These are phyloP conservation scores for Gallinago nigripennis DNA, from an alignment of 2,797 vertebrate species.

Conservation along the genomic window DNA sequence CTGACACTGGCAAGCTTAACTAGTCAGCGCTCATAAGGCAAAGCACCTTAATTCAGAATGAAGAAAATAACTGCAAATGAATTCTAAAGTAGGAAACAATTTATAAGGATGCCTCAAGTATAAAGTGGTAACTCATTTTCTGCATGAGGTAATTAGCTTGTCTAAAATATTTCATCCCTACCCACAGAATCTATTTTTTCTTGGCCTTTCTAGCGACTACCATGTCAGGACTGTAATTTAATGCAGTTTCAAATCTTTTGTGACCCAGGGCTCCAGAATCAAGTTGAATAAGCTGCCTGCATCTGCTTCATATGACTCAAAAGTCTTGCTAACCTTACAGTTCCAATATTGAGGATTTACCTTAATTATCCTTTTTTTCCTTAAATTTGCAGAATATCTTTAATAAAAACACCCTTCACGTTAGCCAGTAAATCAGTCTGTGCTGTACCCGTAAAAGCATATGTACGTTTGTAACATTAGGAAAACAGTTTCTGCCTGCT, in stretches of 20 bases:
- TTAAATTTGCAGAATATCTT: not conserved
- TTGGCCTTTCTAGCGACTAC: not conserved
- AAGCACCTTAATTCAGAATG: not conserved
- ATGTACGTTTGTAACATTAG: not conserved
- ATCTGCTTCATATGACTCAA: not conserved
- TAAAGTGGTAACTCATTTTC: not conserved
- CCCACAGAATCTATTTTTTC: not conserved
- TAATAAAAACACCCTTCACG: not conserved
- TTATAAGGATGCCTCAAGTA: not conserved
- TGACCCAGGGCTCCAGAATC: not conserved
- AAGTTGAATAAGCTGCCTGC: not conserved
- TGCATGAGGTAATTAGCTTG: slow-evolving; percentile 16
- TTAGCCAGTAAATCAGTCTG: not conserved
- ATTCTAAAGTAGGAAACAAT: not conserved
- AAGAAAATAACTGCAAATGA: accelerated
- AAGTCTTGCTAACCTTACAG: not conserved
- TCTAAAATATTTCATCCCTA: slow-evolving; percentile 9
- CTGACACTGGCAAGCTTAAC: not conserved
- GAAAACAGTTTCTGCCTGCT: not conserved
- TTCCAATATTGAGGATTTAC: not conserved
- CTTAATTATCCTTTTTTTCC: not conserved
- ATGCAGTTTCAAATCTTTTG: not conserved
- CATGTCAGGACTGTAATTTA: not conserved
- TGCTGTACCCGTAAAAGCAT: not conserved
- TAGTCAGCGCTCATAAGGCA: not conserved